Base-by-base conservation (phyloP, 2,888 invertebrate genomes). In the Buathra laborator region DNA sequence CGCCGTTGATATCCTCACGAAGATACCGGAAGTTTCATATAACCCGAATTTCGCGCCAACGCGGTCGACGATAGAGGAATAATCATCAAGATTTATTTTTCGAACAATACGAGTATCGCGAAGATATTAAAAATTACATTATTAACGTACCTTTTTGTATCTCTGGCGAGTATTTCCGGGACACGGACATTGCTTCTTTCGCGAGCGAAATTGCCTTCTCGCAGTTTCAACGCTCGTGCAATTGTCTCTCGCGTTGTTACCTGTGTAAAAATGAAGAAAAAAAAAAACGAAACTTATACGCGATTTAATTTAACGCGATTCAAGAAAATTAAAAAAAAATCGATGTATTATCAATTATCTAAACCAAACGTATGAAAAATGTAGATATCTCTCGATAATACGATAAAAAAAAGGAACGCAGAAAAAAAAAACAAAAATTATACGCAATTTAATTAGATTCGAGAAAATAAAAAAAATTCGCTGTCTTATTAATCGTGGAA, bases 131-230 rank as follows among this genome's bases (percentile, higher is more conserved):
- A 48, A 48, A 75, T 51, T 24, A 68, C 43, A 70, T 70, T 51
- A 46, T 75, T 64, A 51, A 16, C 2, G 7, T 70, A 70, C 64
- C 70, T 68, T 78, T 46, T 75, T 56, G 19, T 67, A 53, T 59
- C 46, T 68, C 32, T 32, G 56, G 56, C 37, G 37, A 5, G 37
- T 1, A 2, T 80, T 56, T 62, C n/a, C 43, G 16, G 67, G 16
- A 56, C 46, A 37, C 16, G 37, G 46, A 12, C 67, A 46, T 46
- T 24, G 43, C 62, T 37, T 44, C 67, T 37, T 68, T 56, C 59
- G 51, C 43, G 68, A 70, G 12, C 56, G 16, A 68, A 53, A 64
- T n/a, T 68, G 51, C 46, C 48, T 12, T 7, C 59, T 46, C n/a
- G n/a, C 19, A 46, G 19, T 16, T 9, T 67, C 74, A 48, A 56